Evolutionary conservation across 2,113 vertebrate genomes (phyloP), one percentile per base, ranked within the genome.

Genomic region (Hippocampus barbouri): DNA sequence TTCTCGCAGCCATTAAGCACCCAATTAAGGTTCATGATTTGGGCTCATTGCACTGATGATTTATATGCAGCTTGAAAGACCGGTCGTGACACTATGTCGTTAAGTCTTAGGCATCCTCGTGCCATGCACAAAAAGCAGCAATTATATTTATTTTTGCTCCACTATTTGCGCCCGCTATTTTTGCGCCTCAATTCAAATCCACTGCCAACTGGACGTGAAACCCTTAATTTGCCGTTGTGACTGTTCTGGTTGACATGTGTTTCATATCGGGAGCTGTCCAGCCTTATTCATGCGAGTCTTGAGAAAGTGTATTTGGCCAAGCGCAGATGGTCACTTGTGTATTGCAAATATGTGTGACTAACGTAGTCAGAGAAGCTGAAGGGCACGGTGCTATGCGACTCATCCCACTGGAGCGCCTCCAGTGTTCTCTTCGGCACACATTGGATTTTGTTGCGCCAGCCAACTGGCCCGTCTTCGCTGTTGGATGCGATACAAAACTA

Each of bases 301-400:
- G 54, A 54, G 61, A 76, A 62, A 68, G 49, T 72, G 47, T 54
- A 27, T 45, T 56, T 20, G 40, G 65, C 54, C 23, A 15, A 20
- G 30, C 69, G 49, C 80, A 84, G 82, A 79, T 83, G 79, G 82
- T 66, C 74, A 65, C 51, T 74, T 79, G 56, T 79, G 56, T 66
- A 64, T 73, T 75, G 54, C 9, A 27, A 59, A 43, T 64, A 56
- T 41, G 34, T 76, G 74, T 83, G 85, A 87, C 79, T 88, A 71
- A 79, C 71, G 25, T 61, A 14, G 38, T 56, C 60, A 51, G 27
- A 0, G 14, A 67, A 70, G 84, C 83, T 81, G 85, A 56, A 83
- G 66, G 74, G 25, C 64, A 43, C 69, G 60, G 66, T 53, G 21
- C 64, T 41, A 70, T 59, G 25, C 41, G 5, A 75, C 68, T 75